These are phyloP conservation scores for Aphodius granarius DNA, from an alignment of 2,888 invertebrate species.

Conservation along the genomic window DNA sequence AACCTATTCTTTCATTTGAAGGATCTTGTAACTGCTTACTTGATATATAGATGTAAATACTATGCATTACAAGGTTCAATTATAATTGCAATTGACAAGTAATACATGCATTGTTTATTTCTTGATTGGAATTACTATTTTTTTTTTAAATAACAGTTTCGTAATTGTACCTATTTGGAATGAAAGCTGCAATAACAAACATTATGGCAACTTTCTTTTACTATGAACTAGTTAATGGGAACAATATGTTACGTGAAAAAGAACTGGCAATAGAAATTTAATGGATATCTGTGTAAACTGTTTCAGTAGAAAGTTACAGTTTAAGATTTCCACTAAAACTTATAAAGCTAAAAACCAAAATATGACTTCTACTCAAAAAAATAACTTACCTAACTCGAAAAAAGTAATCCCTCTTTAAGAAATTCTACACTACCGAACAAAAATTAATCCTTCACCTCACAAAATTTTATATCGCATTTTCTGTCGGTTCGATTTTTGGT, in stretches of 20 bases:
- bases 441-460: constrained; percentile 26
- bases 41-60: too few species aligned
- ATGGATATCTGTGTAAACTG: too few species aligned
- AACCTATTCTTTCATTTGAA: too few species aligned
- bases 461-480: constrained; percentile 35
- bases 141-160: neutral
- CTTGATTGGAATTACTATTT: neutral
- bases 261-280: neutral
- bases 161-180: neutral
- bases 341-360: too few species aligned
- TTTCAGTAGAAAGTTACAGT: too few species aligned
- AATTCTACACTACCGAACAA: neutral
- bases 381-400: neutral
- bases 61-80: too few species aligned
- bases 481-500: constrained; percentile 18
- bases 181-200: neutral
- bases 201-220: neutral
- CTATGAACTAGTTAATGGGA: neutral
- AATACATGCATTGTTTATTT: neutral
- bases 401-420: neutral
- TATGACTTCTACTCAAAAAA: too few species aligned
- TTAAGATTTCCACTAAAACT: too few species aligned
- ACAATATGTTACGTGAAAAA: neutral
- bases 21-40: too few species aligned
- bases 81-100: neutral